Percentiles rank a stretch among this genome's conserved stretches.
Evolutionary conservation across 2,888 invertebrate species (phyloP).

Genomic region (Philonicus albiceps): DNA sequence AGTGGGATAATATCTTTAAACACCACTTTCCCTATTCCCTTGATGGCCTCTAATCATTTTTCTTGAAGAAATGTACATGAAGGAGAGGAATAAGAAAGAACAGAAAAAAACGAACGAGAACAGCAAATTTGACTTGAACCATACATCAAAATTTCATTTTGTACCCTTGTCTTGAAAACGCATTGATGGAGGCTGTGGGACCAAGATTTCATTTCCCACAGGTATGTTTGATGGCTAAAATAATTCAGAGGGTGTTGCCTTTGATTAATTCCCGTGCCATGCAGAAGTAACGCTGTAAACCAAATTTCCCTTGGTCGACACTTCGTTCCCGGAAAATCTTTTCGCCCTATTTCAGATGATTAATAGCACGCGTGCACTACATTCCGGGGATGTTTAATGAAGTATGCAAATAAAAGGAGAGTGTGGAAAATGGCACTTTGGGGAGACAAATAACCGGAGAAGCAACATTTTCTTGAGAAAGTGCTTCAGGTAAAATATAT

Average conservation of each 20-base stretch:
- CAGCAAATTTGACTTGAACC: constrained; percentile 25
- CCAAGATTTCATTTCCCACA: constrained; percentile 34
- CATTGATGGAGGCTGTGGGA: constrained; percentile 35
- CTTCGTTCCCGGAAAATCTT: background rate
- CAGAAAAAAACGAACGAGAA: background rate
- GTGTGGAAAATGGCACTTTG: constrained; percentile 1
- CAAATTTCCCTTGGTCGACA: background rate
- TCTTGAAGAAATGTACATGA: background rate
- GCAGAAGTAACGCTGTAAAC: background rate
- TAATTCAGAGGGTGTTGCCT: constrained; percentile 36
- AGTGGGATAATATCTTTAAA: constrained; percentile 30
- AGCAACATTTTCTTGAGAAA: background rate
- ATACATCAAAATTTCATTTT: constrained; percentile 41
- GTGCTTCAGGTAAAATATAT: background rate
- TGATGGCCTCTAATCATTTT: constrained; percentile 26
- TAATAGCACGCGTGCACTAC: constrained; percentile 5
- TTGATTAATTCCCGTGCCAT: constrained; percentile 21
- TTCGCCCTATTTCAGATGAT: constrained; percentile 6
- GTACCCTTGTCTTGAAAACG: constrained; percentile 8
- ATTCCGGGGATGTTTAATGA: constrained; percentile 12
- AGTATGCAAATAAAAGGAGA: constrained; percentile 1
- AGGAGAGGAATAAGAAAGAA: background rate
- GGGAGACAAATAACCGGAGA: background rate
- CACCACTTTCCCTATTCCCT: constrained; percentile 19
- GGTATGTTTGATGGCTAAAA: constrained; percentile 34